A percentile compares a stretch with the other conserved stretches of the same genome.
Evolutionary conservation across 2,797 vertebrate genomes (phyloP).

Genomic region (Astyanax mexicanus): DNA sequence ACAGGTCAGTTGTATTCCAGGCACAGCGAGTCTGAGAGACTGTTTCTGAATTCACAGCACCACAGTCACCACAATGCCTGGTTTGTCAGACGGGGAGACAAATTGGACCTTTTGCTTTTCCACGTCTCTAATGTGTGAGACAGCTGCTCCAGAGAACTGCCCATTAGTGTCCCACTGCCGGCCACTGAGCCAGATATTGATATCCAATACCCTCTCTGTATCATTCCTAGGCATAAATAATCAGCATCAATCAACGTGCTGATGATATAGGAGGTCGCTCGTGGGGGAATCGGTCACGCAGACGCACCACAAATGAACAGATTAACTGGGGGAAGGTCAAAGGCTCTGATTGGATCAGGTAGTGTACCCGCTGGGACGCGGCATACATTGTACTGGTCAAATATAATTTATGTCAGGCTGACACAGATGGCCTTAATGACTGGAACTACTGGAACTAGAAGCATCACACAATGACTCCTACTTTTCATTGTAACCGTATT

Average conservation of each 20-base stretch:
- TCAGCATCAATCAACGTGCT: slow-evolving; percentile 30
- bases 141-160: slow-evolving; percentile 17
- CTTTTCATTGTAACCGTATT: too few species aligned
- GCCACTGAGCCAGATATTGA: slow-evolving; percentile 24
- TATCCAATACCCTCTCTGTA: slow-evolving; percentile 36
- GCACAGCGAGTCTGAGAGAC: not conserved
- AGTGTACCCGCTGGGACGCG: slow-evolving; percentile 9
- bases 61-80: not conserved
- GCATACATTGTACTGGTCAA: slow-evolving; percentile 16
- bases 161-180: slow-evolving; percentile 26
- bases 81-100: slow-evolving; percentile 15
- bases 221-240: slow-evolving; percentile 39
- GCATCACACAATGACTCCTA: not conserved
- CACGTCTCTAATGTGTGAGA: slow-evolving; percentile 26
- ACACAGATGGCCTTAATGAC: slow-evolving; percentile 1
- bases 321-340: slow-evolving; percentile 45
- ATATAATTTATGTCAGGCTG: slow-evolving; percentile 37
- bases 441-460: not conserved
- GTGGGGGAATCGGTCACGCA: not conserved
- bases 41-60: slow-evolving; percentile 15
- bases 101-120: slow-evolving; percentile 12
- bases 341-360: slow-evolving; percentile 22
- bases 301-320: slow-evolving; percentile 33
- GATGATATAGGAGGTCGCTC: slow-evolving; percentile 16
- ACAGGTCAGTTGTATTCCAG: not conserved